phyloP scores from a whole-genome alignment of 2,888 invertebrate genomes.

The Ormyrus rosae region DNA sequence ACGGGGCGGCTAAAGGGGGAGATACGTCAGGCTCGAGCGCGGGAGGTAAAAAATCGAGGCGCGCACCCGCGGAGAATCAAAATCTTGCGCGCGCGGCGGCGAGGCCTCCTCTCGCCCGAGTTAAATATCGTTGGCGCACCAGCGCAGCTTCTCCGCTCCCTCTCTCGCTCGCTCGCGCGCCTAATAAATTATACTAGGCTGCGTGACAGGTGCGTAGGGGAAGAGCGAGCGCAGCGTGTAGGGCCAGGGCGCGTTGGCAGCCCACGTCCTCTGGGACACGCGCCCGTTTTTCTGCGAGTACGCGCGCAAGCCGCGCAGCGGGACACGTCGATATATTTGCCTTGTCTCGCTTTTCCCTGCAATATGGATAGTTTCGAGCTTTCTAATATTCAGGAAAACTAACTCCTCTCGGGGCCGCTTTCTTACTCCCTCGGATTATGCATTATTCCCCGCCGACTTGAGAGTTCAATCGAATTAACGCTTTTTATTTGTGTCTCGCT shows the following conservation, averaged over 20 bases:
- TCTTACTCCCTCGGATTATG: neutral
- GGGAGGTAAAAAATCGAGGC: conserved; percentile 15
- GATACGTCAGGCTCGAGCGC: conserved; percentile 10
- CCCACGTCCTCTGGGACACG: conserved; percentile 18
- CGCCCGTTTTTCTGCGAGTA: neutral
- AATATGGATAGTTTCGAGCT: conserved; percentile 1
- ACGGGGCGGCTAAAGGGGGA: conserved; percentile 6
- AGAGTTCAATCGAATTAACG: no score
- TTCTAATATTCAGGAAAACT: neutral
- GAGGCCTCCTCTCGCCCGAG: neutral
- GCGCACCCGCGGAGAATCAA: conserved; percentile 19
- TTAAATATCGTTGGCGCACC: conserved; percentile 6
- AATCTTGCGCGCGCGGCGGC: neutral
- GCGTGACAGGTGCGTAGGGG: conserved; percentile 39
- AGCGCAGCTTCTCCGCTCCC: neutral
- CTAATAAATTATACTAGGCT: conserved; percentile 36
- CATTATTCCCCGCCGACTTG: no score
- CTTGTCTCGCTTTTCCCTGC: conserved; percentile 18
- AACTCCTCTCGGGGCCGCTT: neutral
- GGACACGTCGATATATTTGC: conserved; percentile 24
- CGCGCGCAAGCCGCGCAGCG: neutral
- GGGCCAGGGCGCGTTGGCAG: neutral
- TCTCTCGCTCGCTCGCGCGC: neutral
- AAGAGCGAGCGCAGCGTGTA: neutral
- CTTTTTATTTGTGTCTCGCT: no score